Evolutionary conservation across 2,888 invertebrate genomes (phyloP).

Genomic region (Chrysolina haemoptera): DNA sequence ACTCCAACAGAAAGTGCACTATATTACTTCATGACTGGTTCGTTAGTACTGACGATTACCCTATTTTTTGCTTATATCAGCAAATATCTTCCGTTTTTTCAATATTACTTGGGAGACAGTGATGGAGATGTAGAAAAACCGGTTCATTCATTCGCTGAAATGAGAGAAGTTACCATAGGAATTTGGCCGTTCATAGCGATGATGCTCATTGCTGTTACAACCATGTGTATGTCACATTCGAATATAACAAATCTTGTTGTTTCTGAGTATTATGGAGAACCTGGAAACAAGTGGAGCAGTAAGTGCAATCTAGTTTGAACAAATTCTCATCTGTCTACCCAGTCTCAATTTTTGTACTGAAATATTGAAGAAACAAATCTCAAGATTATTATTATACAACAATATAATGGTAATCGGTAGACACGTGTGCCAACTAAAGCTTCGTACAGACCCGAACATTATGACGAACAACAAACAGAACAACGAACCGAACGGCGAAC

Average conservation of each 20-base stretch:
- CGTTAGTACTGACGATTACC: constrained; percentile 35
- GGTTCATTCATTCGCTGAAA: constrained; percentile 12
- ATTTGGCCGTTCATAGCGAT: constrained; percentile 48
- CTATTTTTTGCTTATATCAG: constrained; percentile 31
- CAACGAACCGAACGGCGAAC: no score
- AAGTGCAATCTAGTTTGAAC: constrained; percentile 25
- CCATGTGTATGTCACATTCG: constrained; percentile 45
- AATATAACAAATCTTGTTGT: constrained; percentile 51
- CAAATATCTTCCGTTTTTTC: constrained; percentile 26
- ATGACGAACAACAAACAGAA: no score
- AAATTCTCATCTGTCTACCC: no score
- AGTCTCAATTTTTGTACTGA: not conserved
- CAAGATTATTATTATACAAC: not conserved
- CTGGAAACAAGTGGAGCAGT: constrained; percentile 49
- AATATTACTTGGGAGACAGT: constrained; percentile 24
- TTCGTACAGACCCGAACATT: no score
- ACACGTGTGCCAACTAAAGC: no score
- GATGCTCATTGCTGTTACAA: constrained; percentile 36
- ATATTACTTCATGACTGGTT: constrained; percentile 48
- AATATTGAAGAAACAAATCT: not conserved
- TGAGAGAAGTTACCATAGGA: constrained; percentile 25
- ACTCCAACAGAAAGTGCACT: constrained; percentile 46
- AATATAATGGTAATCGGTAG: no score
- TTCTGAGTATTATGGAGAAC: constrained; percentile 49
- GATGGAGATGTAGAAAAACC: not conserved